phyloP scores from a whole-genome alignment of 1,140 invertebrate genomes.

The Zophobas morio region DNA sequence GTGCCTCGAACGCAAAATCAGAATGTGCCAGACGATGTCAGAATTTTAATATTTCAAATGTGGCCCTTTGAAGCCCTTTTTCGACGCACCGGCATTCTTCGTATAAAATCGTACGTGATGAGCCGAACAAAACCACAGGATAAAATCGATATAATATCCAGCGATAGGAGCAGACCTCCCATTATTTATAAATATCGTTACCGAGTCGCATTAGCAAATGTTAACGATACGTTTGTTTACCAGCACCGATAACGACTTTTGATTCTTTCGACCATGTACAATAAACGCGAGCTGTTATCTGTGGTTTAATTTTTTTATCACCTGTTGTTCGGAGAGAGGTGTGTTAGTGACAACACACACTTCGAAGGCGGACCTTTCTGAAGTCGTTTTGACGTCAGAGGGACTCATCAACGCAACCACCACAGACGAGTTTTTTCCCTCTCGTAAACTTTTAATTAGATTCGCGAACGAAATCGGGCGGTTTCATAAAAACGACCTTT shows the following conservation, averaged over 20 bases:
- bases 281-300: background rate
- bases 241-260: conserved; percentile 6
- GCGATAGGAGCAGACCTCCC: conserved; percentile 24
- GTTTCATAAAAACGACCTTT: conserved; percentile 33
- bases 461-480: conserved; percentile 14
- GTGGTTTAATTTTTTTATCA: conserved; percentile 9
- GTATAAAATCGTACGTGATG: conserved; percentile 15
- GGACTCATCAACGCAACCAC: conserved; percentile 2
- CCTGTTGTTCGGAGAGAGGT: conserved; percentile 32
- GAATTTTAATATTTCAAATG: conserved; percentile 29
- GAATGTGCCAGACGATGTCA: background rate
- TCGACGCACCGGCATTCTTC: background rate
- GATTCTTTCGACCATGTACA: conserved; percentile 2
- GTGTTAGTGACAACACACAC: conserved; percentile 3
- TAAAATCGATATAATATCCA: conserved; percentile 25
- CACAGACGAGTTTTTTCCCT: conserved; percentile 13
- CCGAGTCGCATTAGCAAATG: conserved; percentile 15
- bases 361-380: background rate
- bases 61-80: conserved; percentile 16
- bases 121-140: conserved; percentile 27
- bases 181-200: conserved; percentile 37
- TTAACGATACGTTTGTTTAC: conserved; percentile 30
- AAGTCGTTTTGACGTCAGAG: conserved; percentile 14
- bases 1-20: too few relatives aligned
- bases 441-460: conserved; percentile 38